phyloP scores from a whole-genome alignment of 2,797 vertebrate species.

The Lepilemur ruficaudatus region DNA sequence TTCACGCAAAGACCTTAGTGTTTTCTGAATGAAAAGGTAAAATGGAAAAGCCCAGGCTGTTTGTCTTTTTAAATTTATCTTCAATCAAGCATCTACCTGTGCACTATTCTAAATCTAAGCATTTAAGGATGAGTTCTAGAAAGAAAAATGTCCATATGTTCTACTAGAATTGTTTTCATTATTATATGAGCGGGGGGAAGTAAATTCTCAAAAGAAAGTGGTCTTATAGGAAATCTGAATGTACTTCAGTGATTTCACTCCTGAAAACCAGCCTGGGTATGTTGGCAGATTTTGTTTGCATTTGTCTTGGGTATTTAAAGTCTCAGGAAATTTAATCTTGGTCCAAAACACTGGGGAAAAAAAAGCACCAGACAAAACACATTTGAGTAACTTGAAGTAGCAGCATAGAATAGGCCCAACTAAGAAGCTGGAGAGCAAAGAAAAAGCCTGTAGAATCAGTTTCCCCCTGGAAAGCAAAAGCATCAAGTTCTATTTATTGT shows the following conservation, averaged over 20 bases:
- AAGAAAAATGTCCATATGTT: background rate
- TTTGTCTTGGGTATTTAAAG: conserved; percentile 31
- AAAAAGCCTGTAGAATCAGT: background rate
- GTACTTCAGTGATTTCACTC: background rate
- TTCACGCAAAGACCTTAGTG: background rate
- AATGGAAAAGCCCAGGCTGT: background rate
- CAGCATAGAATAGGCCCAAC: background rate
- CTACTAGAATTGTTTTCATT: background rate
- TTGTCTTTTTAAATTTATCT: background rate
- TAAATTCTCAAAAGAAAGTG: background rate
- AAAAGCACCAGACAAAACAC: background rate
- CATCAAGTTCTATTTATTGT: background rate
- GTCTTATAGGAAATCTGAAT: background rate
- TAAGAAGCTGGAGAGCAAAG: background rate
- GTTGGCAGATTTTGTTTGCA: conserved; percentile 10
- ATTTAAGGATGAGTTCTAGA: background rate
- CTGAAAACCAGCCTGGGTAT: background rate
- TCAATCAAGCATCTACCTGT: background rate
- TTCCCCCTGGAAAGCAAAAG: background rate
- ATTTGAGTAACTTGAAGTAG: conserved; percentile 1
- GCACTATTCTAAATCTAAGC: background rate
- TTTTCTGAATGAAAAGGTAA: background rate
- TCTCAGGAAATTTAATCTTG: conserved; percentile 50
- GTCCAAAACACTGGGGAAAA: conserved; percentile 17
- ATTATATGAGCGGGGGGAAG: too few species aligned